Evolutionary conservation across 2,888 invertebrate species (phyloP), one percentile per base, ranked within the genome.

Genomic region (Lathronympha strigana): DNA sequence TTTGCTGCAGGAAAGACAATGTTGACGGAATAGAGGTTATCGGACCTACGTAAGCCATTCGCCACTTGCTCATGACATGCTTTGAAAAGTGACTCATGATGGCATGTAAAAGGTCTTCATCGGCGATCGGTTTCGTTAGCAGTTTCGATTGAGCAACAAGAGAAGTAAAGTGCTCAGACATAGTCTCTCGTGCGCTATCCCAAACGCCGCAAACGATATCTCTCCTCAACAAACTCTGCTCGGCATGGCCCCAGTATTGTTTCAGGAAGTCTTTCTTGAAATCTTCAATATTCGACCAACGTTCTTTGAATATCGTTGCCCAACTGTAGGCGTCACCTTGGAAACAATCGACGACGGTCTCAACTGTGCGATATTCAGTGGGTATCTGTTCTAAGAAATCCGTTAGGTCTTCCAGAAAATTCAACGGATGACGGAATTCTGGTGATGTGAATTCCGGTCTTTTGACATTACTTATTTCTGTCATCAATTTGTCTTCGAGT

Each of bases 321-420:
- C 63, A 63, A 17, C 36, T 57, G n/a, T 40, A 36, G 0, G 63
- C 63, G 11, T 49, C 55, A n/a, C 49, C 55, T 36, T 63, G 13
- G 0, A 63, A 36, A 21, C 47, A 63, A 9, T 57, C 40, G 4
- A 63, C 9, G 11, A 47, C 15, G 9, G 17, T 15, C 1, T 57
- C 63, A n/a, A 63, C 28, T 21, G 45, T 33, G 5, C 45, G 43
- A 17, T 25, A n/a, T 15, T 11, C n/a, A 11, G 2, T 6, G 0
- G 51, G 21, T 36, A 36, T 21, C 1, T 13, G 17, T 15, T 62
- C 9, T 1, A 54, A 47, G 21, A 47, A 62, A 1, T 21, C 33
- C n/a, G 8, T 38, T 0, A 62, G 33, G 11, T 62, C 45, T 45
- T 54, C 53, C 2, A 62, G 25, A 13, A 62, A 62, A 36, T 53